Conservation (phyloP, 2,113 vertebrate species). For the Gallinago paraguaiae region DNA sequence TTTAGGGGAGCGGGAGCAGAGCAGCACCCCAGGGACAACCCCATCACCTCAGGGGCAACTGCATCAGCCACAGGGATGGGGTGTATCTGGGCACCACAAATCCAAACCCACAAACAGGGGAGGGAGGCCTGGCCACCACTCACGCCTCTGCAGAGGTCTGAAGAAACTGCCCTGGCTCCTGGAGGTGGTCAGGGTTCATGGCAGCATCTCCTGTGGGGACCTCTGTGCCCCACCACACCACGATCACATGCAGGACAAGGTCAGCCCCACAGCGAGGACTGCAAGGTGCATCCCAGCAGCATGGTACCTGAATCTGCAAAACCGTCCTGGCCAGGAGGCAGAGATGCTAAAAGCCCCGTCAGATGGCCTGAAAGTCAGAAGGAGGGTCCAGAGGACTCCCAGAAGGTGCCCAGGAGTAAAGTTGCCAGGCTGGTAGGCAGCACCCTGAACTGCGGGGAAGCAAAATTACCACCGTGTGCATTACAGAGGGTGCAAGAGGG, state of each 20-base stretch:
- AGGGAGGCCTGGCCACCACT: neutral
- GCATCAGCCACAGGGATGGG: fast-evolving
- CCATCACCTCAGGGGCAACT: fast-evolving
- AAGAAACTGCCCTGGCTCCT: neutral
- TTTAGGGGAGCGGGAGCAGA: neutral
- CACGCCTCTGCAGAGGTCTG: neutral
- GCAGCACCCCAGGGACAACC: neutral
- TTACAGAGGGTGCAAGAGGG: neutral
- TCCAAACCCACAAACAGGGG: neutral
- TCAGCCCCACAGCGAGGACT: fast-evolving
- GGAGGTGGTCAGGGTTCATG: too few relatives aligned
- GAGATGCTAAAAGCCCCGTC: neutral
- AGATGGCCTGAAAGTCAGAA: neutral
- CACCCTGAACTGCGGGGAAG: neutral
- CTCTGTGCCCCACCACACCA: neutral
- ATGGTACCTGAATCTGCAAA: fast-evolving
- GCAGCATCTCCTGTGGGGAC: neutral
- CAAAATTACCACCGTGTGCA: fast-evolving
- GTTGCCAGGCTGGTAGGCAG: neutral
- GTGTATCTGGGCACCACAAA: fast-evolving
- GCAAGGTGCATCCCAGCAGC: neutral
- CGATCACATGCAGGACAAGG: neutral
- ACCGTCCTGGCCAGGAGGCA: neutral
- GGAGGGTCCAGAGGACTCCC: neutral
- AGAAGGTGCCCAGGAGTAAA: neutral